Conservation (phyloP, 92 coral and sea anemone genomes). For the Palythoa grandiflora region DNA sequence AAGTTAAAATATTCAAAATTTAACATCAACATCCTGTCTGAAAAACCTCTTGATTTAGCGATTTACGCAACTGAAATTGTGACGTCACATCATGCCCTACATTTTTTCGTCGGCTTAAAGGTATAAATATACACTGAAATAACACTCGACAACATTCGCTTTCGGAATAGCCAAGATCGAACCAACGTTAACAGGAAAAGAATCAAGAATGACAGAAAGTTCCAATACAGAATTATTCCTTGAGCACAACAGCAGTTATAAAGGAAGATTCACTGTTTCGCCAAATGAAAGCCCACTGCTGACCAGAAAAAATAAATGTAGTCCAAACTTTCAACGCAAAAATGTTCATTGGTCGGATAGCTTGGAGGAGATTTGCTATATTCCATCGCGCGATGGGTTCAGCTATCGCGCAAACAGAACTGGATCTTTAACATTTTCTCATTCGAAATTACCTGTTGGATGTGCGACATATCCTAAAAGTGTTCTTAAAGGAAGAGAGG, state of each 20-base stretch:
- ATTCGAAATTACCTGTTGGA: background rate
- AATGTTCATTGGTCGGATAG: conserved; percentile 29
- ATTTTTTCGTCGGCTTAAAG: too few species aligned
- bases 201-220: background rate
- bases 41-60: too few species aligned
- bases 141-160: too few species aligned
- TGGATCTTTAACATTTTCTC: background rate
- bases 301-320: background rate
- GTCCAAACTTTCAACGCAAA: conserved; percentile 6
- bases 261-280: background rate
- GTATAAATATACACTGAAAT: too few species aligned
- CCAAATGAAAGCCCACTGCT: background rate
- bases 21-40: too few species aligned
- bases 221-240: background rate
- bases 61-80: too few species aligned
- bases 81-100: too few species aligned
- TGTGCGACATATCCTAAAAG: conserved; percentile 11
- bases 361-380: background rate
- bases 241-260: background rate
- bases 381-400: conserved; percentile 10
- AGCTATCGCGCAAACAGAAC: background rate
- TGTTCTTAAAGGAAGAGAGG: conserved; percentile 7
- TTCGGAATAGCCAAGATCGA: too few species aligned
- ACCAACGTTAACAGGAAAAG: background rate
- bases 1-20: too few species aligned